Percentiles rank a stretch among this genome's conserved stretches.
phyloP scores from a whole-genome alignment of 2,888 invertebrate species.

The Cremastobaeus sp. region DNA sequence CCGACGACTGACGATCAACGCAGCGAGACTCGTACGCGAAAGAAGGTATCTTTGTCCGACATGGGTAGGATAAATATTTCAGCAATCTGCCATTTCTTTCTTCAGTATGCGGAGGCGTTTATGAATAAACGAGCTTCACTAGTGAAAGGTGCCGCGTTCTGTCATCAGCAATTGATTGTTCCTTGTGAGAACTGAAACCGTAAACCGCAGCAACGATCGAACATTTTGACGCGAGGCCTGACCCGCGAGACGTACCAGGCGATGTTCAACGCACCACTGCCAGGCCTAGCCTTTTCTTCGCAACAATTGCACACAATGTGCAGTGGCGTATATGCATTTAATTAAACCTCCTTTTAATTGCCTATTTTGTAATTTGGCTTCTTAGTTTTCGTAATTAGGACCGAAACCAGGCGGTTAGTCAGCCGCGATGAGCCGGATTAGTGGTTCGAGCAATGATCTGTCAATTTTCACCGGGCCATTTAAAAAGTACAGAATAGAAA shows the following conservation, averaged over 20 bases:
- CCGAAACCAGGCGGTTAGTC: too few species aligned
- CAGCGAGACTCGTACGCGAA: slow-evolving; percentile 40
- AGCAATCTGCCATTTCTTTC: not conserved
- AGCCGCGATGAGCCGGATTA: too few species aligned
- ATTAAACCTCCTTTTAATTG: slow-evolving; percentile 66
- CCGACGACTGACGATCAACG: slow-evolving; percentile 26
- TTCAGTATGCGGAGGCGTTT: slow-evolving; percentile 11
- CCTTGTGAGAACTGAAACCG: too few species aligned
- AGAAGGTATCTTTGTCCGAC: slow-evolving; percentile 1
- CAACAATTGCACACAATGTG: slow-evolving; percentile 73
- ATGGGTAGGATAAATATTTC: slow-evolving; percentile 9
- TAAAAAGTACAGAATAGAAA: not conserved
- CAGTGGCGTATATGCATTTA: slow-evolving; percentile 74
- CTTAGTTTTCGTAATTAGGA: slow-evolving; percentile 1
- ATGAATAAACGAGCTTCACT: slow-evolving; percentile 10
- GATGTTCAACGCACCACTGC: slow-evolving; percentile 76
- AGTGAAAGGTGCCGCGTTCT: slow-evolving; percentile 44
- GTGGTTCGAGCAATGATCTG: too few species aligned
- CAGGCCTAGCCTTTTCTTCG: slow-evolving; percentile 67
- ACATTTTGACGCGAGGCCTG: not conserved
- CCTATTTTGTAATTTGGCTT: slow-evolving; percentile 36
- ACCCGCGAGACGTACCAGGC: slow-evolving; percentile 63
- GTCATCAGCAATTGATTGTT: too few species aligned
- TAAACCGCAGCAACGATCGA: too few species aligned
- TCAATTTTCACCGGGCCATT: slow-evolving; percentile 10